These are phyloP conservation scores for Aspidoscelis tigris DNA, from an alignment of 2,113 vertebrate species.

Conservation along the genomic window DNA sequence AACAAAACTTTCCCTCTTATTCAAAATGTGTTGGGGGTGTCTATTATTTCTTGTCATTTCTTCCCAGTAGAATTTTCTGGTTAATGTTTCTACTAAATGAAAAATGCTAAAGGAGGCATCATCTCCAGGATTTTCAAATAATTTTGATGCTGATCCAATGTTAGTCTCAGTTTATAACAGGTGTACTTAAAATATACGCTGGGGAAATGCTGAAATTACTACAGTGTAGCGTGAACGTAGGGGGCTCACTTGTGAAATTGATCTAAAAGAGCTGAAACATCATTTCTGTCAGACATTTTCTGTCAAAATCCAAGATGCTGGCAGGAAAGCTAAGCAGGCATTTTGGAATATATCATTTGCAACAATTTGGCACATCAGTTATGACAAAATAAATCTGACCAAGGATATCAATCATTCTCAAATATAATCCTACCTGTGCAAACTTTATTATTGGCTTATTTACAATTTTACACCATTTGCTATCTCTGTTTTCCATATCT, in stretches of 20 bases:
- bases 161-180: background rate
- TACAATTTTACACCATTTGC: background rate
- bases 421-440: constrained; percentile 11
- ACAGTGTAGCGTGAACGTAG: background rate
- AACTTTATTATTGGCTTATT: background rate
- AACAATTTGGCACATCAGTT: constrained; percentile 4
- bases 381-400: constrained; percentile 6
- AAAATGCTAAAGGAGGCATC: background rate
- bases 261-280: constrained; percentile 15
- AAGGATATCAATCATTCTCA: constrained; percentile 23
- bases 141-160: background rate
- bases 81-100: constrained; percentile 8
- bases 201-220: background rate
- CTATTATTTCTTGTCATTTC: background rate
- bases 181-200: background rate
- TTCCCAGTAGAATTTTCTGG: background rate
- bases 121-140: constrained; percentile 8
- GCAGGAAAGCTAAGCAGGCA: constrained; percentile 14
- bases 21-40: background rate
- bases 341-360: background rate
- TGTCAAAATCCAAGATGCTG: background rate
- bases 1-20: constrained; percentile 3
- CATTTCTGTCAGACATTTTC: background rate
- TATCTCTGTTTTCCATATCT: background rate
- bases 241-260: background rate